phyloP scores from a whole-genome alignment of 2,113 vertebrate genomes.

The Ivindomyrus marchei region DNA sequence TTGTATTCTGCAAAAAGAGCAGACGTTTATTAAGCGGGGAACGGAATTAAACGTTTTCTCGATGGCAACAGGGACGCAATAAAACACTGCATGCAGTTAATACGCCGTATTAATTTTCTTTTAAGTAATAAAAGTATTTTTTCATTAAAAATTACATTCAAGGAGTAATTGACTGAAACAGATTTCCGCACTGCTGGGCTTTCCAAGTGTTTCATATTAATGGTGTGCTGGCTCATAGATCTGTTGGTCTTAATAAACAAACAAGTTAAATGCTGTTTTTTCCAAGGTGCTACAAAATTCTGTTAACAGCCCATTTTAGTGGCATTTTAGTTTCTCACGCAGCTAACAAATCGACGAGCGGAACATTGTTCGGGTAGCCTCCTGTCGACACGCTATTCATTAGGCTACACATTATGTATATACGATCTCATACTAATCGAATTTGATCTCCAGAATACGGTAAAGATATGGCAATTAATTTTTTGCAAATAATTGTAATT shows the following conservation, averaged over 20 bases:
- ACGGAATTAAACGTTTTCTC: constrained; percentile 65
- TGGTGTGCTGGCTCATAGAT: background rate
- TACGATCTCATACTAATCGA: background rate
- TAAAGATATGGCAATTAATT: background rate
- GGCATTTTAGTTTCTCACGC: background rate
- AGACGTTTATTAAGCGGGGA: constrained; percentile 59
- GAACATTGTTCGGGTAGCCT: background rate
- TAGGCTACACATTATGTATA: background rate
- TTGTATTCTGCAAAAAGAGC: constrained; percentile 57
- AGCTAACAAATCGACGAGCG: background rate
- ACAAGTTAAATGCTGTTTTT: constrained; percentile 8
- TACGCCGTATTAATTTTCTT: constrained; percentile 16
- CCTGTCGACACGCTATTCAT: background rate
- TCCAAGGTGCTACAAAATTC: background rate
- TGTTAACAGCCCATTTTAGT: background rate
- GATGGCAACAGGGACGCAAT: constrained; percentile 53
- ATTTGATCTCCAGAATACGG: background rate
- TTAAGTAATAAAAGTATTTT: constrained; percentile 41
- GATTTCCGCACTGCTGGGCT: background rate
- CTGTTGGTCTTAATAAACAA: constrained; percentile 5
- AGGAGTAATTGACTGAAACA: background rate
- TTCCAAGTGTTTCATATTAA: background rate
- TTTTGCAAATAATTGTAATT: background rate
- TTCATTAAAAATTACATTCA: constrained; percentile 15
- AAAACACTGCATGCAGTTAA: constrained; percentile 38